A percentile compares a stretch with the other conserved stretches of the same genome.
Evolutionary conservation across 2,797 vertebrate genomes (phyloP).

Genomic region (Etheostoma perlongum): DNA sequence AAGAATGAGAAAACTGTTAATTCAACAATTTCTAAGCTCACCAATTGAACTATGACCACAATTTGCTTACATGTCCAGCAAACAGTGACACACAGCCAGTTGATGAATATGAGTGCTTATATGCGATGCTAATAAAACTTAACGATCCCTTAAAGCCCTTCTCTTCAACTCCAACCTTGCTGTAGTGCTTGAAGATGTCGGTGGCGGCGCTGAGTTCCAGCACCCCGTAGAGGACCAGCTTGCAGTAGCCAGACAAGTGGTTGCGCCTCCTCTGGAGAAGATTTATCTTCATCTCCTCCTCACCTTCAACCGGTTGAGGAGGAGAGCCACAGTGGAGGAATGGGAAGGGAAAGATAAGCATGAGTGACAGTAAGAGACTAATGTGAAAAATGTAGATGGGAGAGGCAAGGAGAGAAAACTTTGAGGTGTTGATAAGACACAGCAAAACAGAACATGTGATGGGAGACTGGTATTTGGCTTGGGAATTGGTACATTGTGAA

Average conservation of each 20-base stretch:
- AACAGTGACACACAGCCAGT: not conserved
- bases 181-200: conserved; percentile 90
- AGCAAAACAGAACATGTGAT: not conserved
- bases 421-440: conserved; percentile 15
- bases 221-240: conserved; percentile 88
- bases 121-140: not conserved
- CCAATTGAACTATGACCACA: not conserved
- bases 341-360: not conserved
- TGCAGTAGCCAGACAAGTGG: conserved; percentile 91
- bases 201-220: conserved; percentile 88
- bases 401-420: not conserved
- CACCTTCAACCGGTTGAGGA: conserved; percentile 57
- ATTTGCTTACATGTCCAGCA: not conserved
- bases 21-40: not conserved
- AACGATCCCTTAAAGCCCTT: not conserved
- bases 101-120: not conserved
- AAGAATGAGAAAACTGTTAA: not conserved
- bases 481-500: conserved; percentile 37
- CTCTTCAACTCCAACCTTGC: conserved; percentile 84
- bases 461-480: conserved; percentile 11
- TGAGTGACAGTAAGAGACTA: not conserved
- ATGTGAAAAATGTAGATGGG: conserved; percentile 3
- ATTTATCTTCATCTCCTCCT: conserved; percentile 79
- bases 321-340: not conserved
- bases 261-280: conserved; percentile 85